Evolutionary conservation across 2,888 invertebrate species (phyloP).

Genomic region (Epiblema foenella): DNA sequence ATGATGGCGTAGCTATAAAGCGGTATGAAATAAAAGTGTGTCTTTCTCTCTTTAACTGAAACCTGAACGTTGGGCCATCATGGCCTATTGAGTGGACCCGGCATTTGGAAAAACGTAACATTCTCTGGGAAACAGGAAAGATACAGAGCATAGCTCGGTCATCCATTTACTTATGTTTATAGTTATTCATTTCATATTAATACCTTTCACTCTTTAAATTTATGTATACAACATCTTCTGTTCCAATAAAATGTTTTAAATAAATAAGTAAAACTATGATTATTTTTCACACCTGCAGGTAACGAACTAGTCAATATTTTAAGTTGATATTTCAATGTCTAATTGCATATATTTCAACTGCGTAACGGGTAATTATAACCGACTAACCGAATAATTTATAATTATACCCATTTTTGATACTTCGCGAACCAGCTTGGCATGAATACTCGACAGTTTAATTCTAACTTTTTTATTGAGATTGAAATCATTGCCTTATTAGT

Average conservation of each 20-base stretch:
- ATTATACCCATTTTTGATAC: constrained; percentile 22
- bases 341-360: constrained; percentile 4
- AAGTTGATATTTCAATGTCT: constrained; percentile 1
- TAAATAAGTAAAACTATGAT: neutral
- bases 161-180: neutral
- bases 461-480: constrained; percentile 26
- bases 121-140: too few species aligned
- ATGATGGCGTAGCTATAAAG: too few species aligned
- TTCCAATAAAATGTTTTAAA: too few species aligned
- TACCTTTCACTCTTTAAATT: constrained; percentile 3
- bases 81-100: too few species aligned
- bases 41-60: too few species aligned
- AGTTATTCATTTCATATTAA: neutral
- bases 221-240: too few species aligned
- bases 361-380: constrained; percentile 16
- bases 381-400: constrained; percentile 31
- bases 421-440: constrained; percentile 12
- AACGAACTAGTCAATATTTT: constrained; percentile 3
- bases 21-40: too few species aligned
- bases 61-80: too few species aligned
- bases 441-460: constrained; percentile 32
- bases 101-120: too few species aligned
- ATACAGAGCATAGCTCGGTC: too few species aligned
- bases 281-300: constrained; percentile 12
- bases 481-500: constrained; percentile 40